Evolutionary conservation across 2,888 invertebrate species (phyloP), one percentile per base, ranked within the genome.

Genomic region (Choreutis nemorana): DNA sequence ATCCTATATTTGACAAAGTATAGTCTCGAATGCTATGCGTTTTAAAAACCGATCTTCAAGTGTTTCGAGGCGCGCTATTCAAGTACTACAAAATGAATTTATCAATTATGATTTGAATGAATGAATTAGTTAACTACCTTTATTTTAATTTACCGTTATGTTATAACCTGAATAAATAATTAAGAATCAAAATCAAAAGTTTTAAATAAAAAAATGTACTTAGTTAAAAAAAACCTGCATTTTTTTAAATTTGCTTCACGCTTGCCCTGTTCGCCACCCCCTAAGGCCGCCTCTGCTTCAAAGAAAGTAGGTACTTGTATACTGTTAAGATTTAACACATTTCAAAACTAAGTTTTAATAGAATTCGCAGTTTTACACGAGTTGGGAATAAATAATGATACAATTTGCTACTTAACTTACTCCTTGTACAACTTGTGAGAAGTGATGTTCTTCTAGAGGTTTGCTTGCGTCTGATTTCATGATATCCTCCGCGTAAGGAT

Each of bases 401-500:
- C 6, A 25, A 14, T 12, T n/a, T n/a, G n/a, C n/a, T n/a, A 26
- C 4, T 14, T 26, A 16, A 58, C 78, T 77, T 64, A 87, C 87
- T 37, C 85, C 87, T 44, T 85, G 73, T 2, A 90, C 87, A 1
- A 87, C 86, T 9, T 87, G 85, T 40, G 80, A 71, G 47, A 94
- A 94, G 7, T 83, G 75, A 42, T 92, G 91, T 13, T 90, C 86
- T 2, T 91, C 88, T 32, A 96, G 63, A 0, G 91, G 87, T 35
- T 85, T 85, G 4, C 82, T 83, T 0, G 94, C 94, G 49, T 95
- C 91, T 1, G 93, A 92, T 29, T 84, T 83, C 48, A 95, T 81
- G 49, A 99, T 96, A 44, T 98, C 94, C 31, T 86, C 79, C 1
- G 94, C 85, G 55, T 92, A 95, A 0, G 99, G 98, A 37, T 86